Percentiles rank a stretch among this genome's conserved stretches.
These are phyloP conservation scores for Pseudomyrmex pallidus DNA, from an alignment of 1,140 invertebrate species.

Conservation along the genomic window DNA sequence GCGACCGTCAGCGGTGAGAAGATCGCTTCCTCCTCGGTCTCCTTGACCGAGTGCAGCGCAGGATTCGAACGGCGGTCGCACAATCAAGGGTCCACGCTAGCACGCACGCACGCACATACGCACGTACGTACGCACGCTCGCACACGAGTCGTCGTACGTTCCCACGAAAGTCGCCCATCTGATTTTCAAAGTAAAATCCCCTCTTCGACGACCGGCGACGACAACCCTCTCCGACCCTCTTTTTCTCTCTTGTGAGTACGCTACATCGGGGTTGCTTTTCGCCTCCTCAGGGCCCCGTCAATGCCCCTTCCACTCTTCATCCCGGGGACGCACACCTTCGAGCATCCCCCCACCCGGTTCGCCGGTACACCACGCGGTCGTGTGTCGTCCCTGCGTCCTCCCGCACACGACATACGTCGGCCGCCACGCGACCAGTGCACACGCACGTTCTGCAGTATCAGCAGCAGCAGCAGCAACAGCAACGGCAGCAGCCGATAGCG, in stretches of 20 bases:
- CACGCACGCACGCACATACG: conserved; percentile 40
- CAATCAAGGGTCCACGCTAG: conserved; percentile 35
- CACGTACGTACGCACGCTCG: conserved; percentile 36
- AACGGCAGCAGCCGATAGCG: conserved; percentile 14
- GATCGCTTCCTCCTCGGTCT: conserved; percentile 66
- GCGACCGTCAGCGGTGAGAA: neutral
- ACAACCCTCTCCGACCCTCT: conserved; percentile 38
- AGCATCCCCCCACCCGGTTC: conserved; percentile 65
- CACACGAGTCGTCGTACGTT: conserved; percentile 78
- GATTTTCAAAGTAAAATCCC: conserved; percentile 53
- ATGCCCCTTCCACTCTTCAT: conserved; percentile 48
- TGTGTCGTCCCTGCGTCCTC: conserved; percentile 81
- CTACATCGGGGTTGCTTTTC: conserved; percentile 52
- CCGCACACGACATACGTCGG: conserved; percentile 85
- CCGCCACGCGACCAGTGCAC: conserved; percentile 85
- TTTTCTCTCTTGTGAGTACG: neutral
- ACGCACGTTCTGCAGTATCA: conserved; percentile 74
- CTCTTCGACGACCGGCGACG: conserved; percentile 17
- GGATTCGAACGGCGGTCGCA: conserved; percentile 63
- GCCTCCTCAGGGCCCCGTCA: conserved; percentile 44
- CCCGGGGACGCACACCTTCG: conserved; percentile 56
- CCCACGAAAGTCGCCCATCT: conserved; percentile 81
- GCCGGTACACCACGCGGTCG: conserved; percentile 78
- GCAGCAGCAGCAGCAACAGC: neutral
- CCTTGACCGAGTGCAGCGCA: conserved; percentile 75